These are phyloP conservation scores for Drosophila pseudoobscura DNA, from an alignment of 1,140 invertebrate genomes.

Conservation along the genomic window DNA sequence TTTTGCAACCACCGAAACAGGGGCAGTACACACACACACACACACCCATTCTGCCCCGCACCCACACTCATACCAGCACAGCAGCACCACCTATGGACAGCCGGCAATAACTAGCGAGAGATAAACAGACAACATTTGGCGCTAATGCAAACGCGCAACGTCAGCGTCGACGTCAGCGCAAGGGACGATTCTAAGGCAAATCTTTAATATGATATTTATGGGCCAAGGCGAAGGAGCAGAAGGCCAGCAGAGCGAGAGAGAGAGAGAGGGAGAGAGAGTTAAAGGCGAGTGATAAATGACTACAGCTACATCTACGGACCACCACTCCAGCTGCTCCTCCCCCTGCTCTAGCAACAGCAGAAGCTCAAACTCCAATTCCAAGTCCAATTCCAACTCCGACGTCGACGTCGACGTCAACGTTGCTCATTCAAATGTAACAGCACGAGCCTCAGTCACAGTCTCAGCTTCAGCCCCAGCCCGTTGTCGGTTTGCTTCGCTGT, in stretches of 20 bases:
- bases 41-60: neutral
- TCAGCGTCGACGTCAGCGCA: slow-evolving; percentile 25
- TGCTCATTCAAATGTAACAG: slow-evolving; percentile 81
- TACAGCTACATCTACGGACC: slow-evolving; percentile 19
- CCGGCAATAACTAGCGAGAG: slow-evolving; percentile 69
- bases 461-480: slow-evolving; percentile 15
- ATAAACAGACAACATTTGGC: slow-evolving; percentile 77
- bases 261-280: slow-evolving; percentile 1
- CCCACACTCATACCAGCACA: neutral
- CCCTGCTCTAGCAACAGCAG: slow-evolving; percentile 5
- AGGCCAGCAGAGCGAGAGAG: neutral
- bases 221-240: slow-evolving; percentile 29
- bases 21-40: slow-evolving; percentile 5
- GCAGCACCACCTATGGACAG: slow-evolving; percentile 45
- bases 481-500: slow-evolving; percentile 23
- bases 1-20: slow-evolving; percentile 68
- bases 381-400: slow-evolving; percentile 23
- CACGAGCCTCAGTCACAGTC: slow-evolving; percentile 57
- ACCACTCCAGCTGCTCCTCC: neutral
- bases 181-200: slow-evolving; percentile 65
- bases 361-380: slow-evolving; percentile 15
- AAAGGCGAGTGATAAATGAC: slow-evolving; percentile 70
- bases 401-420: slow-evolving; percentile 44
- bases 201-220: slow-evolving; percentile 78
- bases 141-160: slow-evolving; percentile 70